These are phyloP conservation scores for Drosophila tani DNA, from an alignment of 1,140 invertebrate genomes.

Conservation along the genomic window DNA sequence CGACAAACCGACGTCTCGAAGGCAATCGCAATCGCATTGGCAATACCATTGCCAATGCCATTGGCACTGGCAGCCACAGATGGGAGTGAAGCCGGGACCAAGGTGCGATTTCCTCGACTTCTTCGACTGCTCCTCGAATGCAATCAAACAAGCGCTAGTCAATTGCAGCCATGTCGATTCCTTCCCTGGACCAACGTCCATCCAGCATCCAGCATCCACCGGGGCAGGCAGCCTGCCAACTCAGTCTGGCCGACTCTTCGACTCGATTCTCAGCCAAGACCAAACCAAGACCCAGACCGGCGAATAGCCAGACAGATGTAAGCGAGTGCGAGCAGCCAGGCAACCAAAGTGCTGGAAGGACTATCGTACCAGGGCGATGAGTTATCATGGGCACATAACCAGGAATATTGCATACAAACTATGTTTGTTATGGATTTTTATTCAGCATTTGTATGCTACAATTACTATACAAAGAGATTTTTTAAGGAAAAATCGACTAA, in stretches of 20 bases:
- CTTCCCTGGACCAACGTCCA: conserved; percentile 7
- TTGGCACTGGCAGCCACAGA: conserved; percentile 29
- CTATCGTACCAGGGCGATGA: conserved; percentile 11
- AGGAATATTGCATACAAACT: not conserved
- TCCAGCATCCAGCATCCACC: conserved; percentile 34
- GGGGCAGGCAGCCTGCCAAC: conserved; percentile 45
- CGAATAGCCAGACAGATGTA: conserved; percentile 78
- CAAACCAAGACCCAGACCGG: conserved; percentile 31
- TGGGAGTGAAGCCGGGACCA: conserved; percentile 40
- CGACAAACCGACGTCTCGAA: conserved; percentile 20
- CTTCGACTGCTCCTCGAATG: conserved; percentile 61
- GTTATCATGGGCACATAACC: conserved; percentile 35
- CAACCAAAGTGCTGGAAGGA: conserved; percentile 53
- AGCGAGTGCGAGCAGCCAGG: conserved; percentile 66
- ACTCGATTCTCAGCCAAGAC: conserved; percentile 31
- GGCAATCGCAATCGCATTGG: conserved; percentile 52
- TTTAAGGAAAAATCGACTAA: too few relatives aligned
- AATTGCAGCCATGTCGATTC: conserved; percentile 69
- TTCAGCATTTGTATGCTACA: too few relatives aligned
- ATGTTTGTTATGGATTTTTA: too few relatives aligned
- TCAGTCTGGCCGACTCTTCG: conserved; percentile 21
- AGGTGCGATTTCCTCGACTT: conserved; percentile 71
- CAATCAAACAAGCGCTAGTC: conserved; percentile 82
- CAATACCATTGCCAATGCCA: conserved; percentile 42
- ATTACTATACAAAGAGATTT: too few relatives aligned